These are phyloP conservation scores for Lepus europaeus DNA, from an alignment of 2,113 vertebrate species.

Conservation along the genomic window DNA sequence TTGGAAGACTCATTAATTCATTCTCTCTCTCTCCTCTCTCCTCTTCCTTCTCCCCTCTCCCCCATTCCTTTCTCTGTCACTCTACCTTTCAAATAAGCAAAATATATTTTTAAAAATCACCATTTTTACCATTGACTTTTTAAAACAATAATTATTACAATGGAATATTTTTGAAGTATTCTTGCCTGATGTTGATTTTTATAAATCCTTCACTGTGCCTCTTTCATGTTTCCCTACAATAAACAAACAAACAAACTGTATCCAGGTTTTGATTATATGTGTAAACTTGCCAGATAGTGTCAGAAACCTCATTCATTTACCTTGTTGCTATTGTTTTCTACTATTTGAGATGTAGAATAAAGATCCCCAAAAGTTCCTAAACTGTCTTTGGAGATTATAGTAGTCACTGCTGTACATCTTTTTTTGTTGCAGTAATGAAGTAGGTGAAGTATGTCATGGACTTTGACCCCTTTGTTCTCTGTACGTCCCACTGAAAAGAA, in stretches of 20 bases:
- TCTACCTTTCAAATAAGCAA: background rate
- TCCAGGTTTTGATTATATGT: constrained; percentile 15
- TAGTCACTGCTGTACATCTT: background rate
- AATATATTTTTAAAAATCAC: constrained; percentile 10
- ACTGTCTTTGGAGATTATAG: background rate
- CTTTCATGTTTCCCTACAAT: constrained; percentile 37
- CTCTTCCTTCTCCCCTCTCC: too few relatives aligned
- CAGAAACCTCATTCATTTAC: background rate
- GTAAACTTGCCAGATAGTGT: background rate
- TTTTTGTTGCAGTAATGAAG: background rate
- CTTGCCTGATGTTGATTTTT: background rate
- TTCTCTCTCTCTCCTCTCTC: too few relatives aligned
- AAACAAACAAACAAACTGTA: background rate
- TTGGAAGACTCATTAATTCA: too few relatives aligned
- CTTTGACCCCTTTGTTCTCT: background rate
- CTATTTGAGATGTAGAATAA: constrained; percentile 1
- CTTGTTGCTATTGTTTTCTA: background rate
- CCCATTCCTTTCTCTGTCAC: too few relatives aligned
- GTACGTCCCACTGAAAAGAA: background rate
- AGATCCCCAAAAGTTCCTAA: background rate
- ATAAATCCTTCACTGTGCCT: background rate
- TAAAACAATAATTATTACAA: background rate
- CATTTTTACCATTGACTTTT: constrained; percentile 1
- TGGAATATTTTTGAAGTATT: background rate
- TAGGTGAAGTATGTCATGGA: background rate